phyloP scores from a whole-genome alignment of 37 sponge, comb jelly and placozoan genomes.

The Beroe ovata region DNA sequence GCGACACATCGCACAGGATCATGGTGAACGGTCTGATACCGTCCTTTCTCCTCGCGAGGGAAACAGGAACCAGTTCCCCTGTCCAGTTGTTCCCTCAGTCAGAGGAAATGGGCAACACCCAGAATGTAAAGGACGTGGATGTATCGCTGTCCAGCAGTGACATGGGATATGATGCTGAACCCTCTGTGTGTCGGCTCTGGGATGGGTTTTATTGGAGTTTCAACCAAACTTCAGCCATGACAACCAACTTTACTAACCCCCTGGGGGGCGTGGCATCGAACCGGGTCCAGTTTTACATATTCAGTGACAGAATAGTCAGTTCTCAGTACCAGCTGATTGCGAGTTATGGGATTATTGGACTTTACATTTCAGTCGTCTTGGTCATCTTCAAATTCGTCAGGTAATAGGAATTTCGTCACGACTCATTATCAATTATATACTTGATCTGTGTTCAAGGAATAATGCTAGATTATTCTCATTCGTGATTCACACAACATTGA shows the following conservation, averaged over 20 bases:
- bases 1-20: neutral
- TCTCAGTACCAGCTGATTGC: constrained; percentile 57
- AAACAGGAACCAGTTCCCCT: neutral
- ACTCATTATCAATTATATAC: neutral
- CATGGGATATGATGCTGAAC: neutral
- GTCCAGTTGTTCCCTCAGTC: neutral
- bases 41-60: constrained; percentile 3
- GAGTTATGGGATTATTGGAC: constrained; percentile 62
- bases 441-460: no score
- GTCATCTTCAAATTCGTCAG: constrained; percentile 65
- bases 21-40: constrained; percentile 36
- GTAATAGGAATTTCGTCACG: neutral
- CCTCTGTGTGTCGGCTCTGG: neutral
- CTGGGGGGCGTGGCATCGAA: neutral
- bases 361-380: constrained; percentile 49
- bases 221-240: constrained; percentile 28
- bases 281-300: constrained; percentile 35
- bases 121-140: neutral
- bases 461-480: no score
- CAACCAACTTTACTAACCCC: neutral
- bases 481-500: no score
- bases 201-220: constrained; percentile 58
- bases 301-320: constrained; percentile 45
- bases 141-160: neutral
- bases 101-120: neutral